A percentile compares a stretch with the other conserved stretches of the same genome.
phyloP scores from a whole-genome alignment of 2,797 vertebrate genomes.

The Rhinella marina region DNA sequence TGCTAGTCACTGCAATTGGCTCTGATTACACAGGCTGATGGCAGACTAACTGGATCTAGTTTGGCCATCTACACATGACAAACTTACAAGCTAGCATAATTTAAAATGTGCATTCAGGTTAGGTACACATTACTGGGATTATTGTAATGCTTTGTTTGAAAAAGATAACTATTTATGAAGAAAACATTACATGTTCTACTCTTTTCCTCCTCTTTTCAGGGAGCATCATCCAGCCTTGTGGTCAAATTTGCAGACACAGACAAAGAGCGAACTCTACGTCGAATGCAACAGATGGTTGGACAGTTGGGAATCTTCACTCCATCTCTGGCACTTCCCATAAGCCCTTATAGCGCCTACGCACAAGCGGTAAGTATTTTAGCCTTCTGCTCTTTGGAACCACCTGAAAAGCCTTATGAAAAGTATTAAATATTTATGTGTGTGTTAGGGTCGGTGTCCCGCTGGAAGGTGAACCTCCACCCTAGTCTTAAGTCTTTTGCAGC shows the following conservation, averaged over 20 bases:
- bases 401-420: neutral
- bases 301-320: slow-evolving; percentile 98
- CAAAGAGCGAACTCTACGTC: slow-evolving; percentile 95
- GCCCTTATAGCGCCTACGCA: slow-evolving; percentile 97
- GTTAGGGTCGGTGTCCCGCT: too few species aligned
- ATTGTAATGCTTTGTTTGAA: neutral
- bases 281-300: slow-evolving; percentile 99
- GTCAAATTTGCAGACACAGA: slow-evolving; percentile 99
- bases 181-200: neutral
- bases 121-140: neutral
- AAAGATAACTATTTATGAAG: neutral
- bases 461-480: too few species aligned
- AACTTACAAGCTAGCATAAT: neutral
- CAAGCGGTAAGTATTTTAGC: slow-evolving; percentile 89
- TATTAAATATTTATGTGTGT: neutral
- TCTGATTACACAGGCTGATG: neutral
- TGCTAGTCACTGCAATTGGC: slow-evolving; percentile 2
- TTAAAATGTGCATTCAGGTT: neutral
- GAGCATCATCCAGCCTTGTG: slow-evolving; percentile 98
- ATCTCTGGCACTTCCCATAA: slow-evolving; percentile 93
- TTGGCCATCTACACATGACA: neutral
- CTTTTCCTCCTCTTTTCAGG: slow-evolving; percentile 73
- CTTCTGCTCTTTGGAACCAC: neutral
- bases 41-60: neutral
- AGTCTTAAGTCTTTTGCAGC: too few species aligned